Evolutionary conservation across 2,113 vertebrate genomes (phyloP), one percentile per base, ranked within the genome.

Genomic region (Sinocyclocheilus grahami): DNA sequence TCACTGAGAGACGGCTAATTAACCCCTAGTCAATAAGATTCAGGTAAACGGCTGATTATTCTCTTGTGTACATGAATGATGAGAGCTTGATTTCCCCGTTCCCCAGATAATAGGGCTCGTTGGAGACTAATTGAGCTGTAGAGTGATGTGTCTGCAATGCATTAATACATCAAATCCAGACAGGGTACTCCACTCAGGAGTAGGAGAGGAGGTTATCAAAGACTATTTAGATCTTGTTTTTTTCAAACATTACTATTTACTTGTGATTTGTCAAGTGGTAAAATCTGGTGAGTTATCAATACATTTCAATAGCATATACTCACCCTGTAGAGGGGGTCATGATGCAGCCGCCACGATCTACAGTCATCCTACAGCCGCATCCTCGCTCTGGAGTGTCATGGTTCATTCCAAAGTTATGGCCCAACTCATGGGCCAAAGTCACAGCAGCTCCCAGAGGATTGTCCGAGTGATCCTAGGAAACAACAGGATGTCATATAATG

Each of bases 401-500:
- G 91, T 99, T 99, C 98, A 99, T 99, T 10, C 98, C 98, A 69
- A 99, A 98, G 85, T 99, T 99, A 94, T 99, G 98, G 33, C 98
- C 98, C 65, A 99, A 95, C 85, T 99, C 98, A 0, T 99, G 98
- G 20, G 98, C 98, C 92, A 99, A 91, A 0, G 98, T 99, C 85
- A 98, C 98, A 0, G 98, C 98, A 0, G 97, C 97, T 0, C 98
- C 98, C 1, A 99, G 94, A 22, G 98, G 97, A 89, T 97, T 99
- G 87, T 98, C 98, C 0, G 98, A 97, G 90, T 99, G 97, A 91
- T 99, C 98, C 98, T 99, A 76, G 5, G 75, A 27, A 77, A 75
- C 75, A 18, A 53, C 13, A 53, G 51, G 51, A 53, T 53, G 51
- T 53, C 46, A 42, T 42, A 42, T 42, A 42, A 8, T 42, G 42